Evolutionary conservation across 2,888 invertebrate genomes (phyloP), one percentile per base, ranked within the genome.

Genomic region (Eutolmus rufibarbis): DNA sequence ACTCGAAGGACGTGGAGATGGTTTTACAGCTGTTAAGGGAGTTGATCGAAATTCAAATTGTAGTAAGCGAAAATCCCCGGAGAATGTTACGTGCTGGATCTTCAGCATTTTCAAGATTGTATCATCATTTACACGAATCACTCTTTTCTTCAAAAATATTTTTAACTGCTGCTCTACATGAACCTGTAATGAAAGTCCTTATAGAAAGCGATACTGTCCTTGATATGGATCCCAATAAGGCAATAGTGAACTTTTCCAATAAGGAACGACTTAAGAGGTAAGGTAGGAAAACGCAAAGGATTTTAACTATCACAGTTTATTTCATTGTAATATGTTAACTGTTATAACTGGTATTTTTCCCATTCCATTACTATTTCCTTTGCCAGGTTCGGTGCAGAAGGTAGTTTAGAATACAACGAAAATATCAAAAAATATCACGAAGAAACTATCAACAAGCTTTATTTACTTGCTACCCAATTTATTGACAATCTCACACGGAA

Each of bases 121-220:
- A 98, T 93, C 96, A 96, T 74, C 95, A 97, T 86, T 96, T 98
- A 91, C 96, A 97, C 85, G 99, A 99, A 91, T 96, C 96, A 0
- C 95, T 98, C 90, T 96, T 97, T 90, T 96, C 98, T 0, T 97
- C 98, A 0, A 97, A 98, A 90, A 95, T 98, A 90, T 99, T 99
- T 93, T 94, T 99, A 31, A 96, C 98, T 2, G 97, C 98, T 1
- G 97, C 98, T 0, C 94, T 99, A 14, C 97, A 98, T 92, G 96
- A 96, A 76, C 98, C 99, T 0, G 96, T 99, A 82, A 96, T 98
- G 95, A 95, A 96, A 86, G 95, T 99, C 76, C 94, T 99, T 57
- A 97, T 97, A 92, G 97, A 97, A 90, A 97, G 97, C 91, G 98
- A 98, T 91, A 96, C 96, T 93, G 97, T 97, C 92, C 94, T 98